These are phyloP conservation scores for Mylabris phalerata DNA, from an alignment of 1,140 invertebrate genomes.

Conservation along the genomic window DNA sequence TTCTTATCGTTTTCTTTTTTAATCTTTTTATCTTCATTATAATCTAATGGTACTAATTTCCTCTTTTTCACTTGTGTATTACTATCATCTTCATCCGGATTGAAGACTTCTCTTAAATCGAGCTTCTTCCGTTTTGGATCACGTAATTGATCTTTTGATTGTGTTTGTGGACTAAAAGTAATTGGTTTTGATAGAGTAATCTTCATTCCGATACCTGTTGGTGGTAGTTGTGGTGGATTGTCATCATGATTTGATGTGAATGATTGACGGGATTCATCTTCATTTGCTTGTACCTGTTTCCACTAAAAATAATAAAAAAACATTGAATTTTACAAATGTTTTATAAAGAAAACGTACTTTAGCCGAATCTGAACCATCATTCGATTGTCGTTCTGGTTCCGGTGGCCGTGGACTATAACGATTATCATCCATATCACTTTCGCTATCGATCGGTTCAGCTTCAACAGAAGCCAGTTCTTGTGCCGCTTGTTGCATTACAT, in stretches of 20 bases:
- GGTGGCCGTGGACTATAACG: constrained; percentile 31
- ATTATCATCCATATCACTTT: constrained; percentile 44
- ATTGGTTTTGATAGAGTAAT: constrained; percentile 38
- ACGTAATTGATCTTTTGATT: constrained; percentile 28
- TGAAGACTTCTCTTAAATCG: constrained; percentile 84
- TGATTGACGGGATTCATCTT: constrained; percentile 39
- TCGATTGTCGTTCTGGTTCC: constrained; percentile 28
- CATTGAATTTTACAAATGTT: background rate
- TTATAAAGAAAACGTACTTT: constrained; percentile 21
- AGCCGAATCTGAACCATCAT: constrained; percentile 29
- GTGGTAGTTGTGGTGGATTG: constrained; percentile 20
- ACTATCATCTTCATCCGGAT: constrained; percentile 79
- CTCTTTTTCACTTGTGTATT: constrained; percentile 61
- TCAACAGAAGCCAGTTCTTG: constrained; percentile 54
- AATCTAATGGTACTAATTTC: constrained; percentile 74
- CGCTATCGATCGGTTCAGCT: constrained; percentile 61
- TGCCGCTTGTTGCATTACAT: constrained; percentile 45
- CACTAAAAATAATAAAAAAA: constrained; percentile 26
- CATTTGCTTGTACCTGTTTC: constrained; percentile 37
- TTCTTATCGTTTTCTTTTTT: constrained; percentile 59
- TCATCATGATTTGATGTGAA: constrained; percentile 35
- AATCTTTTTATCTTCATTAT: constrained; percentile 58
- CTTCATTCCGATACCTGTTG: constrained; percentile 38
- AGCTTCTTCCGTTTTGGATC: constrained; percentile 43
- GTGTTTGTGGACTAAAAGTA: constrained; percentile 42